These are phyloP conservation scores for Lepidocyrtoides sp. DNA, from an alignment of 2,888 invertebrate species.

Conservation along the genomic window DNA sequence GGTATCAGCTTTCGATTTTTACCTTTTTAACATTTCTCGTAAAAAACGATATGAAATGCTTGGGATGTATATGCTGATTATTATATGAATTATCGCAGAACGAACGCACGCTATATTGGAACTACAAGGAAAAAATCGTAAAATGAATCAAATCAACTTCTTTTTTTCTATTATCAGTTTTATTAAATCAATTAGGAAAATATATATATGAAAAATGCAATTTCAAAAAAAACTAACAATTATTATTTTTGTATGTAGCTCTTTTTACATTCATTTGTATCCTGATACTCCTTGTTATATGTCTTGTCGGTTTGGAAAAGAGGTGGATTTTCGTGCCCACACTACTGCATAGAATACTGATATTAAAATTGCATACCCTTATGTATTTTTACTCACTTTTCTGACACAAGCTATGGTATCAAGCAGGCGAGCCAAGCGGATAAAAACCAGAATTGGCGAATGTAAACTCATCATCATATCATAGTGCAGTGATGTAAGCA, in stretches of 20 bases:
- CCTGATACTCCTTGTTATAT: not conserved
- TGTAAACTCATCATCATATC: slow-evolving; percentile 29
- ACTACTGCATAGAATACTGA: not conserved
- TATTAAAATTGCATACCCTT: not conserved
- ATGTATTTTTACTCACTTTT: slow-evolving; percentile 2
- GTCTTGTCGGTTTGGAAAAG: not conserved
- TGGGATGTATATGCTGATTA: not conserved
- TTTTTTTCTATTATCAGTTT: slow-evolving; percentile 30
- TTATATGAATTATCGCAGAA: not conserved
- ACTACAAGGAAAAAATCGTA: not conserved
- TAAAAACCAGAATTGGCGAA: slow-evolving; percentile 64
- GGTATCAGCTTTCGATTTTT: slow-evolving; percentile 30
- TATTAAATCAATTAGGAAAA: slow-evolving; percentile 39
- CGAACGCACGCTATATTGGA: not conserved
- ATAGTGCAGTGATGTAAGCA: slow-evolving; percentile 37
- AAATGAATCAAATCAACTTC: slow-evolving; percentile 21
- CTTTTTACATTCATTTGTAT: not conserved
- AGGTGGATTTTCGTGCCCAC: not conserved
- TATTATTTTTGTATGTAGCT: not conserved
- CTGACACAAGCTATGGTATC: not conserved
- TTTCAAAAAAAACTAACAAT: not conserved
- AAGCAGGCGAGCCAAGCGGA: slow-evolving; percentile 24
- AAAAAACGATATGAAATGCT: not conserved
- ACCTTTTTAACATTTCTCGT: slow-evolving; percentile 3
- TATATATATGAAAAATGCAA: slow-evolving; percentile 11